phyloP scores from a whole-genome alignment of 1,140 invertebrate genomes.

The Luehdorfia chinensis region DNA sequence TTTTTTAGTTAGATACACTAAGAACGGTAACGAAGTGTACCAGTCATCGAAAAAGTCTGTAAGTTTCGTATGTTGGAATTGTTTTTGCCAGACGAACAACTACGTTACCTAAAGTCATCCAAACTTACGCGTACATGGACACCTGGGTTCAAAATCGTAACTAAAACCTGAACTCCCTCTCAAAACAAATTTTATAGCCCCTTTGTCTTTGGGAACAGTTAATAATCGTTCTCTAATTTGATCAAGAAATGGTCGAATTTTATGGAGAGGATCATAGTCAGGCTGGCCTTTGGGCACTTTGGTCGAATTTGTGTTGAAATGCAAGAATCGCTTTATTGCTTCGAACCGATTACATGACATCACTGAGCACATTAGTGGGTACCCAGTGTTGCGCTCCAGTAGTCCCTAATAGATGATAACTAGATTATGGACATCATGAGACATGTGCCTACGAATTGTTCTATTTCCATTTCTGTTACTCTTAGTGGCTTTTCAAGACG shows the following conservation, averaged over 20 bases:
- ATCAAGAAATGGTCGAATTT: background rate
- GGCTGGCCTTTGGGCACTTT: slow-evolving; percentile 6
- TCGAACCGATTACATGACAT: slow-evolving; percentile 12
- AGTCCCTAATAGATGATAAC: background rate
- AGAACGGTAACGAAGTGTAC: too few species aligned
- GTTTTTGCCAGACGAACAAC: too few species aligned
- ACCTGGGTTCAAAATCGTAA: too few species aligned
- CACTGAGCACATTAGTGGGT: slow-evolving; percentile 1
- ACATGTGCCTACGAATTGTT: slow-evolving; percentile 3
- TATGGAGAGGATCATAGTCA: background rate
- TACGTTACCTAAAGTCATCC: too few species aligned
- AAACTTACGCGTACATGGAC: too few species aligned
- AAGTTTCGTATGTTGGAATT: too few species aligned
- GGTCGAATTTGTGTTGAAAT: slow-evolving; percentile 12
- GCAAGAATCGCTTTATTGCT: slow-evolving; percentile 7
- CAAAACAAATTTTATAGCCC: background rate
- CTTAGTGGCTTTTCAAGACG: background rate
- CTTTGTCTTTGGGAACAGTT: background rate
- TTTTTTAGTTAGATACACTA: too few species aligned
- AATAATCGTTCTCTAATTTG: background rate
- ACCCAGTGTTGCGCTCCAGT: slow-evolving; percentile 1
- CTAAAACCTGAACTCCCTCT: background rate
- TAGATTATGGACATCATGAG: slow-evolving; percentile 2
- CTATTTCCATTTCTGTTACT: background rate
- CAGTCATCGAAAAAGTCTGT: too few species aligned